These are phyloP conservation scores for Palythoa caribaeorum DNA, from an alignment of 92 coral and sea anemone genomes.

Conservation along the genomic window DNA sequence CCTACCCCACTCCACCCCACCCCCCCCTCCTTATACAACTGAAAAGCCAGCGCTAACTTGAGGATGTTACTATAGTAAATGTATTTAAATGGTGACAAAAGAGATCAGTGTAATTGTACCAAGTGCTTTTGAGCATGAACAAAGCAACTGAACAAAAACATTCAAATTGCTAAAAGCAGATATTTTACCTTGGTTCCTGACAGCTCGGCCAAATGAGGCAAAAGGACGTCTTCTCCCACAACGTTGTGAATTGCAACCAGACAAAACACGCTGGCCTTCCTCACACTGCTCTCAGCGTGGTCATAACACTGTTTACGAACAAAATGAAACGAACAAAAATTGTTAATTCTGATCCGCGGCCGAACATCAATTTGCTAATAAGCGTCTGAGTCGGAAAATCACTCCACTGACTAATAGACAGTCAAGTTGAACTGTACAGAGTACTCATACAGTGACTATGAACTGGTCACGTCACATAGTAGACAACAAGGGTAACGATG, in stretches of 20 bases:
- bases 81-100: not conserved
- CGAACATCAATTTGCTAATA: too few species aligned
- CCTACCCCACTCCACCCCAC: too few species aligned
- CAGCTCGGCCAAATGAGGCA: conserved; percentile 94
- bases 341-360: not conserved
- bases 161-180: not conserved
- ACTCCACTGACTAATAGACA: not conserved
- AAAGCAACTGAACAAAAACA: not conserved
- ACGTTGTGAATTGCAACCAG: conserved; percentile 89
- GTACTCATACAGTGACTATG: too few species aligned
- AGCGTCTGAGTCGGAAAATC: not conserved
- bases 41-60: too few species aligned
- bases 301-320: conserved; percentile 86
- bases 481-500: too few species aligned
- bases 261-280: conserved; percentile 98
- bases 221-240: conserved; percentile 85
- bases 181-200: conserved; percentile 90
- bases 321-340: conserved; percentile 3
- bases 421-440: too few species aligned
- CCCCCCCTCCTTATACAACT: too few species aligned
- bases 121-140: not conserved
- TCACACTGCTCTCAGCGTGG: conserved; percentile 96
- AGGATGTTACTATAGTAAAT: too few species aligned
- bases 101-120: not conserved
- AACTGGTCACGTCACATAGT: too few species aligned